Percentiles rank a stretch among this genome's conserved stretches.
These are phyloP conservation scores for Polypedilum vanderplanki DNA, from an alignment of 1,140 invertebrate genomes.

Conservation along the genomic window DNA sequence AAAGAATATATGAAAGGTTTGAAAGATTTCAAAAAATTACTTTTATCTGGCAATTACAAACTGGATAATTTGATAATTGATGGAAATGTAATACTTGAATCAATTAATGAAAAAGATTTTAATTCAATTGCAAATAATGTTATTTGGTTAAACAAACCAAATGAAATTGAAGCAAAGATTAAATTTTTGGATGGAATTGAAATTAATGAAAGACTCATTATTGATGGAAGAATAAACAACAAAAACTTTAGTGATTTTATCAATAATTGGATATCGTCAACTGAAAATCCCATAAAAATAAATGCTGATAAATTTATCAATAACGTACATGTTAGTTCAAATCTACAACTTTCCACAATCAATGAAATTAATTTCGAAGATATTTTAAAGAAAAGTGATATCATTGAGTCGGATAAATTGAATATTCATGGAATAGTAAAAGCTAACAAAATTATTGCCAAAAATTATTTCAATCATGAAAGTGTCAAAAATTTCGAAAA, in stretches of 20 bases:
- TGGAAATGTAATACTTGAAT: constrained; percentile 31
- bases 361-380: not conserved
- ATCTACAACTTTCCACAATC: not conserved
- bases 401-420: not conserved
- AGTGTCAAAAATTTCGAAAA: not conserved
- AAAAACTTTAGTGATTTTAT: not conserved
- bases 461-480: not conserved
- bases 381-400: not conserved
- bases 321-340: not conserved
- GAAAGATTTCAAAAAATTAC: not conserved
- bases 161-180: constrained; percentile 35
- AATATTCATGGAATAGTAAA: not conserved
- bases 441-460: not conserved
- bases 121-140: constrained; percentile 37
- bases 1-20: constrained; percentile 29
- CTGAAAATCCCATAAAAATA: not conserved
- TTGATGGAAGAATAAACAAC: not conserved
- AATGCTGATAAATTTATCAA: not conserved
- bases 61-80: constrained; percentile 30
- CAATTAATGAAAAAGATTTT: constrained; percentile 34
- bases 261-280: not conserved
- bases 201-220: not conserved
- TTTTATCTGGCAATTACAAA: not conserved
- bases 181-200: constrained; percentile 30
- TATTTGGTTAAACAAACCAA: constrained; percentile 39